Conservation (phyloP, 2,113 vertebrate species). For the Mormoops blainvillei region DNA sequence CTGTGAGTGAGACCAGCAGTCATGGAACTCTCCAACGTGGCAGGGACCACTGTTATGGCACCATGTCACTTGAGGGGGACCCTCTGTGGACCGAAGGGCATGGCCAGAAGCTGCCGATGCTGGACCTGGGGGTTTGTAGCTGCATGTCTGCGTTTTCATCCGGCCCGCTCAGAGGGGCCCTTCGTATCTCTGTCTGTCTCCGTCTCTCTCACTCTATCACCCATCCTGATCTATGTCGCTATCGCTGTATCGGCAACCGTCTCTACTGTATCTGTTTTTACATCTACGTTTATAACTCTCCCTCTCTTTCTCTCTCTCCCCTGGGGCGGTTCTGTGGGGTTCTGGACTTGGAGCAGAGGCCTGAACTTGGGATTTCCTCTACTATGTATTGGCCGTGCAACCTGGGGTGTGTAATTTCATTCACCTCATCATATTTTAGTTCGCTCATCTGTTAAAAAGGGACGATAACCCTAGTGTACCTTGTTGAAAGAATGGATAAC, state of each 20-base stretch:
- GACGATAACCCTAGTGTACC: neutral
- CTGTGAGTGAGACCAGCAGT: too few species aligned
- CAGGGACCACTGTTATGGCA: neutral
- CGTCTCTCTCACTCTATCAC: neutral
- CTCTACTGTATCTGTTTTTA: neutral
- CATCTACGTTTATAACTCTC: fast-evolving
- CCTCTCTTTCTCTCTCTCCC: neutral
- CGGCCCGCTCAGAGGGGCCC: neutral
- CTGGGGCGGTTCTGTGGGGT: neutral
- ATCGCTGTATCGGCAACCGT: neutral
- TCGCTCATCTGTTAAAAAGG: neutral
- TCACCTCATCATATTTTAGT: neutral
- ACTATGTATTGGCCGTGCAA: fast-evolving
- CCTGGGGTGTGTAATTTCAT: neutral
- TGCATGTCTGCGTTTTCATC: neutral
- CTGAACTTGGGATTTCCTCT: too few species aligned
- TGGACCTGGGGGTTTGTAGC: neutral
- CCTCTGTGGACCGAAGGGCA: neutral
- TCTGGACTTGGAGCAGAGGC: neutral
- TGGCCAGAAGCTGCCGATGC: neutral
- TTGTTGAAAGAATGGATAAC: neutral
- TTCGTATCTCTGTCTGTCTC: neutral
- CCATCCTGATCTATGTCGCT: neutral
- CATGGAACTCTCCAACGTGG: too few species aligned
- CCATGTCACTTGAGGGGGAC: neutral